phyloP scores from a whole-genome alignment of 2,888 invertebrate species.

The Ophonus ardosiacus region DNA sequence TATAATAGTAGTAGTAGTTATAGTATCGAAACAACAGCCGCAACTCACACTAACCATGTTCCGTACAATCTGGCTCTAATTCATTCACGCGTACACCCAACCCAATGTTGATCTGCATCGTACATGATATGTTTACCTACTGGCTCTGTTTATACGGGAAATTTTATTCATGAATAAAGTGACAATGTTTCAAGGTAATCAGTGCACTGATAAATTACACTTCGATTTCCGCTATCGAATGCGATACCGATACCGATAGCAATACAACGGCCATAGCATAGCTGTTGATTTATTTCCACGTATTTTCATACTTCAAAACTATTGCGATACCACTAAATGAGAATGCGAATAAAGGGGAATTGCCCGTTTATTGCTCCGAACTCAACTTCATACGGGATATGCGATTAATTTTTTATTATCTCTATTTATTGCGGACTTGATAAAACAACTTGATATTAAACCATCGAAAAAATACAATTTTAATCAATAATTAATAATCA shows the following conservation, averaged over 20 bases:
- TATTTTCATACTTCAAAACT: slow-evolving; percentile 51
- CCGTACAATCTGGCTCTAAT: slow-evolving; percentile 45
- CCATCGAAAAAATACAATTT: background rate
- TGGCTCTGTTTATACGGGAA: slow-evolving; percentile 34
- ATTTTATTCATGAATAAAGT: slow-evolving; percentile 51
- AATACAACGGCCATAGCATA: background rate
- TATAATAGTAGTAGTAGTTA: too few relatives aligned
- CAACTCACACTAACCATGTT: background rate
- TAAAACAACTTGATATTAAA: background rate
- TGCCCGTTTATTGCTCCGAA: slow-evolving; percentile 21
- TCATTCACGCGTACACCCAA: slow-evolving; percentile 14
- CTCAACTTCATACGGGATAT: background rate
- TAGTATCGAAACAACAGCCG: slow-evolving; percentile 21
- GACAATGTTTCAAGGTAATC: slow-evolving; percentile 54
- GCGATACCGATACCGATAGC: background rate
- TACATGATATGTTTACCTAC: slow-evolving; percentile 49
- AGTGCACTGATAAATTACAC: slow-evolving; percentile 48
- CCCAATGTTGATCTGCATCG: slow-evolving; percentile 26
- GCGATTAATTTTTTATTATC: background rate
- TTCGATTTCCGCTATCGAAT: slow-evolving; percentile 45
- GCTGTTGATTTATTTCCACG: slow-evolving; percentile 47
- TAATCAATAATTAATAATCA: background rate
- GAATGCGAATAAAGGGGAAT: slow-evolving; percentile 29
- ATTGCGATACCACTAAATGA: slow-evolving; percentile 43
- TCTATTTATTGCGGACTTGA: background rate